A percentile compares a stretch with the other conserved stretches of the same genome.
Evolutionary conservation across 2,113 vertebrate species (phyloP).

Genomic region (Muscicapa adusta): DNA sequence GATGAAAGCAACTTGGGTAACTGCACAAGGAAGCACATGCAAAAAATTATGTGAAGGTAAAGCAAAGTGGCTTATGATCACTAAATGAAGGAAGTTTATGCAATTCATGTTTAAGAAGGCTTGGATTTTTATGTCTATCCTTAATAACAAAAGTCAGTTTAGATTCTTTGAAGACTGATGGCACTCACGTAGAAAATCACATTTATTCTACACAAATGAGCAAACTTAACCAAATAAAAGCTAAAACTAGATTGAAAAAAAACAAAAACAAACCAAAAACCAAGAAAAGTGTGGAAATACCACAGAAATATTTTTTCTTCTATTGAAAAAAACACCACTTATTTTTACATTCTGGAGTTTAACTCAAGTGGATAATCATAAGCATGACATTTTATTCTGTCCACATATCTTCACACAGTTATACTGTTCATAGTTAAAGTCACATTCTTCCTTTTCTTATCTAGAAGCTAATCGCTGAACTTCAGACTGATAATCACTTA

Average conservation of each 20-base stretch:
- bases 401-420: background rate
- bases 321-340: background rate
- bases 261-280: background rate
- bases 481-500: background rate
- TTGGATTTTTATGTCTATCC: background rate
- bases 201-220: background rate
- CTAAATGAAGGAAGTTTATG: background rate
- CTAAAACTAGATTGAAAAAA: background rate
- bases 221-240: background rate
- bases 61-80: background rate
- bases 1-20: background rate
- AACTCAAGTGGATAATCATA: background rate
- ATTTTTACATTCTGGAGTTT: background rate
- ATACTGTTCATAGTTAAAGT: background rate
- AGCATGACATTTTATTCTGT: background rate
- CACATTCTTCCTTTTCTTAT: background rate
- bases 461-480: background rate
- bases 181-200: background rate
- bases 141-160: background rate
- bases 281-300: background rate
- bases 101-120: background rate
- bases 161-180: background rate
- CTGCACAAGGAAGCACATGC: fast-evolving
- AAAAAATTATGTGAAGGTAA: background rate
- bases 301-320: background rate